Conservation (phyloP, 1,140 invertebrate genomes). For the Panonychus citri region DNA sequence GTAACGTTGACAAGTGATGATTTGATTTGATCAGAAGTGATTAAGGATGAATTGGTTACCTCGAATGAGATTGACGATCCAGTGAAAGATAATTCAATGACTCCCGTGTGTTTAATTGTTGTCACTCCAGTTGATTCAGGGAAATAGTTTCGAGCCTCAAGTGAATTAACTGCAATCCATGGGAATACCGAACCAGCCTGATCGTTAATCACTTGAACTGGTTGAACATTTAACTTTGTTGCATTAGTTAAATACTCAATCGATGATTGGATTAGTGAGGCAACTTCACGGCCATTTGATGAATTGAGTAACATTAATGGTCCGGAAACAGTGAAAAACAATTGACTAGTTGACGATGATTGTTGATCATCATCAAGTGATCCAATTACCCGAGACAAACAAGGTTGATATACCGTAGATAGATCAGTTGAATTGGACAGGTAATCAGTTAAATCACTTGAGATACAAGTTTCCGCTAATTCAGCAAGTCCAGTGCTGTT, state of each 20-base stretch:
- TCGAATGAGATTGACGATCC: not conserved
- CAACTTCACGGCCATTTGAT: not conserved
- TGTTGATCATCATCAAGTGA: too few relatives aligned
- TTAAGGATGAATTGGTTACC: not conserved
- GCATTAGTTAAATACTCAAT: not conserved
- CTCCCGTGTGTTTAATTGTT: not conserved
- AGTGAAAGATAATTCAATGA: not conserved
- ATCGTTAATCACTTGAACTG: not conserved
- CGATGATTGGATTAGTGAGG: not conserved
- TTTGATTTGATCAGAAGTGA: not conserved
- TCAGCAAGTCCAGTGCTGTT: not conserved
- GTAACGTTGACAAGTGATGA: not conserved
- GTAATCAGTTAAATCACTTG: too few relatives aligned
- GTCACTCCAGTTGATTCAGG: not conserved
- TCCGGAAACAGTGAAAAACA: not conserved
- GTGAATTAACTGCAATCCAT: not conserved
- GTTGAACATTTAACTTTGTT: not conserved
- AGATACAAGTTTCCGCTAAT: not conserved
- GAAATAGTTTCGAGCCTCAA: not conserved
- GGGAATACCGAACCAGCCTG: not conserved
- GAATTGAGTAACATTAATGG: not conserved
- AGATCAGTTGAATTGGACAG: too few relatives aligned
- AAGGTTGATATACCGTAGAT: too few relatives aligned
- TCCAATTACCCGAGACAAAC: too few relatives aligned
- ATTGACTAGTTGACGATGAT: not conserved